A percentile compares a stretch with the other conserved stretches of the same genome.
phyloP scores from a whole-genome alignment of 2,888 invertebrate genomes.

The Coecobrya sp. region DNA sequence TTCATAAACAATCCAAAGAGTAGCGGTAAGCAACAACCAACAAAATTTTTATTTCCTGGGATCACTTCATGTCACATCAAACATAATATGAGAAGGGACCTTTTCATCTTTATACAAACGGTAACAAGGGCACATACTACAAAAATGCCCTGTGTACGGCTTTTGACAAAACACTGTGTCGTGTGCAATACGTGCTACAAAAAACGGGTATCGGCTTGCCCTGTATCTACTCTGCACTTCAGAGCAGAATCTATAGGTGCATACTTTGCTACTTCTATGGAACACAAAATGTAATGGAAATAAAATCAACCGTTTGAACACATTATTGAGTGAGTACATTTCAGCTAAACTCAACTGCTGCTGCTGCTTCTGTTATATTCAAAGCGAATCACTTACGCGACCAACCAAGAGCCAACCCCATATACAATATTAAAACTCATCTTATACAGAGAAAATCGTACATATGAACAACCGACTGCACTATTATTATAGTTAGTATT shows the following conservation, averaged over 20 bases:
- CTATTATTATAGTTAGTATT: slow-evolving; percentile 39
- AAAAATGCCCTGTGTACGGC: slow-evolving; percentile 53
- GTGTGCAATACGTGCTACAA: slow-evolving; percentile 32
- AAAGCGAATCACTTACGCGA: slow-evolving; percentile 36
- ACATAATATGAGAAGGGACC: slow-evolving; percentile 49
- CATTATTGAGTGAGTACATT: slow-evolving; percentile 67
- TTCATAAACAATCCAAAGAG: slow-evolving; percentile 49
- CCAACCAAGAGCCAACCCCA: slow-evolving; percentile 32
- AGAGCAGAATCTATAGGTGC: neutral
- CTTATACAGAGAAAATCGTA: slow-evolving; percentile 16
- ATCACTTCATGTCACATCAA: slow-evolving; percentile 39
- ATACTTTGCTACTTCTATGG: neutral
- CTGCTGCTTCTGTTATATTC: slow-evolving; percentile 36
- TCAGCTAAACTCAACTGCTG: slow-evolving; percentile 48
- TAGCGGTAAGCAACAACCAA: slow-evolving; percentile 6
- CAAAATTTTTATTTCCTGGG: slow-evolving; percentile 26
- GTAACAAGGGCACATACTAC: slow-evolving; percentile 56
- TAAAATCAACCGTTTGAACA: slow-evolving; percentile 68
- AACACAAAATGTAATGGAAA: slow-evolving; percentile 66
- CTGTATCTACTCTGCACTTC: neutral
- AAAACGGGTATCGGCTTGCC: slow-evolving; percentile 62
- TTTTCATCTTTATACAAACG: slow-evolving; percentile 41
- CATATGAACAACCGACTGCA: neutral
- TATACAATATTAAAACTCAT: slow-evolving; percentile 47
- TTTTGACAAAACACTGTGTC: slow-evolving; percentile 39